Conservation (phyloP, 2,888 invertebrate genomes). For the Agrotis exclamationis region DNA sequence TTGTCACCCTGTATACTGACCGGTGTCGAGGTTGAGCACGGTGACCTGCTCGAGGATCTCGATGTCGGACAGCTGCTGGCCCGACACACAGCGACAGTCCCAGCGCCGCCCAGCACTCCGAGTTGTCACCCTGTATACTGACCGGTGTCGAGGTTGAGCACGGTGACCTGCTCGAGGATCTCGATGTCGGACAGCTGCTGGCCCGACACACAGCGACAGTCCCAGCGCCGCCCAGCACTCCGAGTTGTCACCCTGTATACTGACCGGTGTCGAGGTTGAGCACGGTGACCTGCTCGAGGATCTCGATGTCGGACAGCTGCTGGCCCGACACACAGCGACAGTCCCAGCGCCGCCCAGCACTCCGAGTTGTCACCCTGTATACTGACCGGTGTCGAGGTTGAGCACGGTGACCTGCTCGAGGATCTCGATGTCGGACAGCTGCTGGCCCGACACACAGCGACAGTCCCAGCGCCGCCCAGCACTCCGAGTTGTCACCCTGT, state of each 20-base stretch:
- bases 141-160: constrained; percentile 94
- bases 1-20: no score
- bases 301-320: constrained; percentile 10
- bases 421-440: constrained; percentile 20
- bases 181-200: constrained; percentile 97
- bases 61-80: no score
- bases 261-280: constrained; percentile 3
- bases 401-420: constrained; percentile 29
- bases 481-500: no score
- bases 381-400: constrained; percentile 24
- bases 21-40: no score
- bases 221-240: constrained; percentile 23
- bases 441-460: constrained; percentile 1
- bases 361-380: no score
- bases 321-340: background rate
- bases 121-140: constrained; percentile 41
- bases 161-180: constrained; percentile 97
- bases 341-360: background rate
- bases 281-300: constrained; percentile 8
- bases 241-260: constrained; percentile 1
- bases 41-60: no score
- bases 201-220: constrained; percentile 88
- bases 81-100: no score
- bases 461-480: background rate
- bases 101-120: constrained; percentile 89